Evolutionary conservation across 2,113 vertebrate species (phyloP).

Genomic region (Macaca fascicularis): T2T-MFA8v1.1 NC_088385.1:113632501-113633000

Average conservation of each 20-base stretch:
- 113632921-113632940: neutral
- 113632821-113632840: neutral
- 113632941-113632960: neutral
- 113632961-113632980: slow-evolving; percentile 1
- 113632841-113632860: neutral
- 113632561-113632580: neutral
- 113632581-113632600: neutral
- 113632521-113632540: neutral
- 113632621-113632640: neutral
- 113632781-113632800: neutral
- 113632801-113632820: neutral
- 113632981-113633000: neutral
- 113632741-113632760: neutral
- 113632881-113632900: neutral
- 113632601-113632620: neutral
- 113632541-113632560: neutral
- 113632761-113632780: neutral
- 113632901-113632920: neutral
- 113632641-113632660: neutral
- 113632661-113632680: neutral
- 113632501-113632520: neutral
- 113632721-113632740: neutral
- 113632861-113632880: neutral
- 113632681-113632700: neutral
- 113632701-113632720: neutral